A percentile compares a stretch with the other conserved stretches of the same genome.
Evolutionary conservation across 1,140 invertebrate genomes (phyloP).

Genomic region (Gryllus bimaculatus): DNA sequence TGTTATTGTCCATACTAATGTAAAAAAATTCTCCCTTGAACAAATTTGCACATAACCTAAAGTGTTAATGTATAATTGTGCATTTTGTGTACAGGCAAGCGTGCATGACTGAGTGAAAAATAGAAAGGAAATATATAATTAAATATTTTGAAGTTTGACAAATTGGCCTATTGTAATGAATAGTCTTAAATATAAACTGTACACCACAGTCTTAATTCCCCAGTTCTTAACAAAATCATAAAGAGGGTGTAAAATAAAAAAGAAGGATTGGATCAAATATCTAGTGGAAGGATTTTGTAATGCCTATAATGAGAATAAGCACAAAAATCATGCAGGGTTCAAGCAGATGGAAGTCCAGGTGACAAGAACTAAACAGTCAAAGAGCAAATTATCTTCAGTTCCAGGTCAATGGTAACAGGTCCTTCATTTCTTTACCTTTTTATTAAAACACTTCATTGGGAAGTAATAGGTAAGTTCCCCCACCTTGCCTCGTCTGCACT

Average conservation of each 20-base stretch:
- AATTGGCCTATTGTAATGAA: background rate
- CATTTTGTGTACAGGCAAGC: background rate
- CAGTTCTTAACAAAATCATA: slow-evolving; percentile 23
- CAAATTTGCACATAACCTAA: no score
- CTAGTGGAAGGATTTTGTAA: background rate
- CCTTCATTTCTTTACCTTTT: background rate
- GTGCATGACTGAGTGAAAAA: slow-evolving; percentile 9
- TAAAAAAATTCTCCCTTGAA: no score
- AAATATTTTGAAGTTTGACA: background rate
- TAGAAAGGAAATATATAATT: slow-evolving; percentile 6
- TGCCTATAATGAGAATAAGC: slow-evolving; percentile 4
- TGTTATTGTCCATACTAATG: no score
- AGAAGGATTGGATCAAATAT: background rate
- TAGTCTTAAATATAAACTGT: slow-evolving; percentile 20
- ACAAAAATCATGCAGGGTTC: background rate
- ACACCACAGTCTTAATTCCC: slow-evolving; percentile 25
- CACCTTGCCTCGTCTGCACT: background rate
- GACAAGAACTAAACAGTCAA: slow-evolving; percentile 4
- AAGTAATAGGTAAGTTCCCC: background rate
- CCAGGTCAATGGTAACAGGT: slow-evolving; percentile 3
- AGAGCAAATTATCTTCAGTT: background rate
- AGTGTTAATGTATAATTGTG: background rate
- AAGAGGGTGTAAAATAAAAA: slow-evolving; percentile 16
- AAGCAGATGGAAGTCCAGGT: background rate
- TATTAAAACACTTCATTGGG: background rate